Percentiles rank a stretch among this genome's conserved stretches.
Evolutionary conservation across 1,140 invertebrate genomes (phyloP).

Genomic region (Formica selysi): DNA sequence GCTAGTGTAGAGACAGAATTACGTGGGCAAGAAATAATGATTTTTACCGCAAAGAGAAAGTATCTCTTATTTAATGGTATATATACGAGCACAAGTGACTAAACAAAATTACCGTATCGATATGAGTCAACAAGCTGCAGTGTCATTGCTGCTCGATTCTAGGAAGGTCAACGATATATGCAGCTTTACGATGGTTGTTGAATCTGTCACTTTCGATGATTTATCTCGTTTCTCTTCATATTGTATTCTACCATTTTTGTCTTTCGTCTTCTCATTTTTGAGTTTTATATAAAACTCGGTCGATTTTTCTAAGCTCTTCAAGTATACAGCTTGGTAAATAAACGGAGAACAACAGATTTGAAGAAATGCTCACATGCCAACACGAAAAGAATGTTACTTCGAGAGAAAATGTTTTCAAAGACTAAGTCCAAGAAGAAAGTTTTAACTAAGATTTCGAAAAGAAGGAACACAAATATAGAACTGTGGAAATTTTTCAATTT

Average conservation of each 20-base stretch:
- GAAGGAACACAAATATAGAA: neutral
- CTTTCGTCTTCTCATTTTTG: neutral
- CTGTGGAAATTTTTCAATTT: neutral
- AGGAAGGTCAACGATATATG: slow-evolving; percentile 7
- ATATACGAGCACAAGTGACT: neutral
- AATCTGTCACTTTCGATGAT: neutral
- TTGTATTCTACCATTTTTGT: neutral
- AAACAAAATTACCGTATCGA: neutral
- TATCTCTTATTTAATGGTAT: neutral
- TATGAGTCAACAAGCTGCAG: slow-evolving; percentile 20
- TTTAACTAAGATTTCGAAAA: slow-evolving; percentile 1
- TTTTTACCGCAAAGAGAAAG: neutral
- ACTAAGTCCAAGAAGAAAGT: neutral
- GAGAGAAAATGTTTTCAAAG: neutral
- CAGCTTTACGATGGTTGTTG: neutral
- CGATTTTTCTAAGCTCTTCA: neutral
- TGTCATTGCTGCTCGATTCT: neutral
- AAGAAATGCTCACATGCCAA: neutral
- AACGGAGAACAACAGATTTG: neutral
- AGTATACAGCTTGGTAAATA: neutral
- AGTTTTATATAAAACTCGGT: neutral
- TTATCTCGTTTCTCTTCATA: neutral
- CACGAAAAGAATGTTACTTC: neutral
- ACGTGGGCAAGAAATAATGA: slow-evolving; percentile 14
- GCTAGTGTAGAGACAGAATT: neutral